Base-by-base conservation (phyloP, 2,888 invertebrate genomes). In the Apodemia zela region DNA sequence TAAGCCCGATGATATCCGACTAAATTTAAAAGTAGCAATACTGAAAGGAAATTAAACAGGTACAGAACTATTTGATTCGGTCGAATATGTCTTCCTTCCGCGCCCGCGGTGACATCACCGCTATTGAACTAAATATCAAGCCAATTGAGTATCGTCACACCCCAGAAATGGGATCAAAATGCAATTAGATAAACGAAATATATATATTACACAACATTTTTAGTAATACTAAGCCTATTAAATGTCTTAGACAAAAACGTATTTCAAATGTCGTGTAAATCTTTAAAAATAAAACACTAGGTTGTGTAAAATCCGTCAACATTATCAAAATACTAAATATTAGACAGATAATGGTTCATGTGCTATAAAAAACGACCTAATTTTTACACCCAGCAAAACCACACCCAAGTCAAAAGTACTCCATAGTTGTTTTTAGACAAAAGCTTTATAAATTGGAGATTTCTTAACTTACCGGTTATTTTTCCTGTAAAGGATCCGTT, bases 391-490 rank as follows among this genome's bases (percentile, higher is more conserved):
- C 66, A 68, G 66, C 67, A 63, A 74, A 80, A 89, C 89, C 89
- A 90, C 90, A 89, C 89, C 89, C 90, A 78, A 79, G 69, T 62
- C 73, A n/a, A n/a, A 65, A 57, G 60, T 58, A 63, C 54, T 49
- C 42, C 42, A 42, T 51, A 18, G 21, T 54, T 54, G 21, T 13
- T 13, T 54, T 10, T 6, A 25, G 25, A 25, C 51, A 25, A 54
- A 54, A 8, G 17, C 51, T 54, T 25, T 54, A 54, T 59, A 45
- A 49, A 58, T 54, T 54, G 15, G 51, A 54, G 21, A 13, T 21
- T 54, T 25, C 58, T 5, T 42, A 81, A 86, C 89, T 74, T 74
- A 90, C 89, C 88, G 87, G 86, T 81, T 80, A 75, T 73, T 69
- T 75, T 73, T 84, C 81, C 81, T 72, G 77, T 78, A 78, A 73